These are phyloP conservation scores for Amphibalanus amphitrite DNA, from an alignment of 1,140 invertebrate species.

Conservation along the genomic window DNA sequence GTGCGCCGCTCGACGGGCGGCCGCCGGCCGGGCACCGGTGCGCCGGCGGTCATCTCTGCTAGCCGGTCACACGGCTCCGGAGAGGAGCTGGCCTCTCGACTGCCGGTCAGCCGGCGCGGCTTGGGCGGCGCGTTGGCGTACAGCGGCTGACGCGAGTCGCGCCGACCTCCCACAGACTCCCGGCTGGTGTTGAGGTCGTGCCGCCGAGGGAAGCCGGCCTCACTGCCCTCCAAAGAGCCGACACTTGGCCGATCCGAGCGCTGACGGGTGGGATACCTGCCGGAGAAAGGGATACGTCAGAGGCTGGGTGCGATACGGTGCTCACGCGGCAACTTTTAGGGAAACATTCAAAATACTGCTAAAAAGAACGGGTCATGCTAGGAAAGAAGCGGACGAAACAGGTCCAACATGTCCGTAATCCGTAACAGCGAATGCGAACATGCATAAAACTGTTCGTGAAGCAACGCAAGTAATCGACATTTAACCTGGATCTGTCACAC, in stretches of 20 bases:
- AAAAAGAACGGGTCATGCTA: too few relatives aligned
- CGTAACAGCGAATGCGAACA: too few relatives aligned
- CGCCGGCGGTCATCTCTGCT: conserved; percentile 20
- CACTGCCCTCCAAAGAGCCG: neutral
- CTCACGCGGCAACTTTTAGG: too few relatives aligned
- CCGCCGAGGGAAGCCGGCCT: neutral
- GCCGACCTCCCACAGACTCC: neutral
- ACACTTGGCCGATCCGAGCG: neutral
- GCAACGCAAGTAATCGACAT: too few relatives aligned
- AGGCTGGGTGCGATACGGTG: too few relatives aligned
- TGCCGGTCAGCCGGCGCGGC: conserved; percentile 44
- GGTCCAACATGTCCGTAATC: too few relatives aligned
- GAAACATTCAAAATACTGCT: too few relatives aligned
- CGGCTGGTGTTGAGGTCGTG: neutral
- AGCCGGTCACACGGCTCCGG: conserved; percentile 34
- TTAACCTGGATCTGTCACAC: too few relatives aligned
- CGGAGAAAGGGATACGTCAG: too few relatives aligned
- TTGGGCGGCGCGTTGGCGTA: conserved; percentile 81
- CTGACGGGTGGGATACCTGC: neutral
- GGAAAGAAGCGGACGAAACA: too few relatives aligned
- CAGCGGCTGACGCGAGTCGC: conserved; percentile 38
- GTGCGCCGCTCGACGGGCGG: conserved; percentile 43
- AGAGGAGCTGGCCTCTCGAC: conserved; percentile 41
- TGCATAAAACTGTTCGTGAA: too few relatives aligned
- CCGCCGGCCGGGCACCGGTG: conserved; percentile 12